Evolutionary conservation across 2,113 vertebrate genomes (phyloP), one percentile per base, ranked within the genome.

Genomic region (Myiozetetes cayanensis): DNA sequence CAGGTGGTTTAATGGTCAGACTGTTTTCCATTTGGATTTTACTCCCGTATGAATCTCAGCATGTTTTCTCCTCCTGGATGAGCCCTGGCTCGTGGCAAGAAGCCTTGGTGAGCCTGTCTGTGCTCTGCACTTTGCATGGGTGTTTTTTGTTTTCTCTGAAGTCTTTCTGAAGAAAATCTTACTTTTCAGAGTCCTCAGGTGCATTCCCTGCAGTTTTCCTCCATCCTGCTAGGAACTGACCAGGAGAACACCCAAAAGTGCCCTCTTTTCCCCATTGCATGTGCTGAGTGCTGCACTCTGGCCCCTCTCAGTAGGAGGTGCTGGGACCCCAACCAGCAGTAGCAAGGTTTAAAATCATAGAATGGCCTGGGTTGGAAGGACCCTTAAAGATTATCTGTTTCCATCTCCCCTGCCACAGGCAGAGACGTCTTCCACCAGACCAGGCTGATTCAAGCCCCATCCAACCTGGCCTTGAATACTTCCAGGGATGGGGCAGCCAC

Each of bases 281-380:
- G 21, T 49, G 37, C 52, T 1, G 14, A 18, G 43, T 37, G 46
- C 68, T 80, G 46, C 1, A 1, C 47, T 28, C 43, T 39, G 25
- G 33, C 23, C 18, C 7, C 24, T 20, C 77, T 73, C 44, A 8
- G 24, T 22, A 0, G 0, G n/a, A 63, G 35, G 10, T 28, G 24
- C 39, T 14, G 3, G 35, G 14, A n/a, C 17, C 41, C 31, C 0
- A 0, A 6, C 33, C 55, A 55, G 75, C 50, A 61, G 33, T 50
- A 56, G 20, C 19, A 19, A 39, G 46, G 55, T 37, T 78, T 50
- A 41, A 62, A 76, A 49, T 8, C 28, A 30, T 25, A 19, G 7
- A 24, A 73, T 74, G 30, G 21, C 22, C 66, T 85, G 53, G n/a
- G 24, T 80, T 24, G 67, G n/a, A 80, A 91, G 50, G n/a, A 21